Conservation (phyloP, 2,888 invertebrate species). For the Zygogramma bicolorata region DNA sequence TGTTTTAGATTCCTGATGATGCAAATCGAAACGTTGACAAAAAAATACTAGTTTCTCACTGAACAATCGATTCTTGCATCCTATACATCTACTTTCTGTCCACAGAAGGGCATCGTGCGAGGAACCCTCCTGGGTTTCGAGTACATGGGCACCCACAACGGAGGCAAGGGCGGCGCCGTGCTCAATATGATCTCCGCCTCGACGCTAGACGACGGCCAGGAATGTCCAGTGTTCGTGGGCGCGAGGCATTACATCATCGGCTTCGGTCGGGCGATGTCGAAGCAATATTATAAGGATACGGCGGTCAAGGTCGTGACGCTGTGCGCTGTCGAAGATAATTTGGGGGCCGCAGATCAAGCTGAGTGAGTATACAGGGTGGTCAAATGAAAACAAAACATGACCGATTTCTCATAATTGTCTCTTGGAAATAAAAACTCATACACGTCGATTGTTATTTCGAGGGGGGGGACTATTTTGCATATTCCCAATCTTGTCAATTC, state of each 20-base stretch:
- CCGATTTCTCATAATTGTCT: too few species aligned
- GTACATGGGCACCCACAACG: conserved; percentile 71
- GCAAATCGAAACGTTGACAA: too few species aligned
- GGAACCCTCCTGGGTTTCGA: conserved; percentile 65
- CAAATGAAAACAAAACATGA: too few species aligned
- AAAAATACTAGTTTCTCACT: too few species aligned
- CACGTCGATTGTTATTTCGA: too few species aligned
- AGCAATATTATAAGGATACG: conserved; percentile 39
- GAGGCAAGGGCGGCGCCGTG: conserved; percentile 73
- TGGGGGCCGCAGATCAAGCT: background rate
- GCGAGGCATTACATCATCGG: conserved; percentile 70
- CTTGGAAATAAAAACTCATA: too few species aligned
- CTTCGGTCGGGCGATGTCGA: conserved; percentile 65
- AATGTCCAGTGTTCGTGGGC: conserved; percentile 70
- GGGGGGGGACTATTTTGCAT: too few species aligned
- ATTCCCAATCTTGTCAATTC: too few species aligned
- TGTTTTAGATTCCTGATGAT: too few species aligned
- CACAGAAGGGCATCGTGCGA: conserved; percentile 62
- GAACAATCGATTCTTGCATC: background rate
- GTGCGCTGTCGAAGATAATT: conserved; percentile 51
- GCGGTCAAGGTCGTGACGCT: conserved; percentile 61
- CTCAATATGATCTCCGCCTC: conserved; percentile 71
- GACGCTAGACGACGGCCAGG: conserved; percentile 68
- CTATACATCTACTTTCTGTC: background rate
- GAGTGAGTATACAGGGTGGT: conserved; percentile 2